phyloP scores from a whole-genome alignment of 2,888 invertebrate species.

The Teleogryllus oceanicus region DNA sequence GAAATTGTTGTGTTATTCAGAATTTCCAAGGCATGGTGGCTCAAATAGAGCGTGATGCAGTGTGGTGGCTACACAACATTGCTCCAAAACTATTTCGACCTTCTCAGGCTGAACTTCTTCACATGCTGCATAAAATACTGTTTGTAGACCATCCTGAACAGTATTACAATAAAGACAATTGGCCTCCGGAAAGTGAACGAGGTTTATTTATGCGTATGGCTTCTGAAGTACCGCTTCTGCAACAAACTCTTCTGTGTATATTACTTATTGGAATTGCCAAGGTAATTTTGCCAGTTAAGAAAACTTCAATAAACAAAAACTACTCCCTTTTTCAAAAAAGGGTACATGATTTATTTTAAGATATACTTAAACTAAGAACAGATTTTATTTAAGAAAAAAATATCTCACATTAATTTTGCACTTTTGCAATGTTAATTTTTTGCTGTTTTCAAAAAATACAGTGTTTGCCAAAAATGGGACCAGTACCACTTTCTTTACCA shows the following conservation, averaged over 20 bases:
- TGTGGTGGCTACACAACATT: conserved; percentile 83
- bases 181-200: conserved; percentile 90
- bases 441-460: too few species aligned
- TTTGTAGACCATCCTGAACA: conserved; percentile 73
- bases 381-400: too few species aligned
- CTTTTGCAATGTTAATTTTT: too few species aligned
- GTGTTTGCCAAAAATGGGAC: too few species aligned
- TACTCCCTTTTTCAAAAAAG: too few species aligned
- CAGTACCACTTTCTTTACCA: too few species aligned
- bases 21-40: conserved; percentile 51
- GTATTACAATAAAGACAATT: conserved; percentile 72
- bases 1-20: conserved; percentile 34
- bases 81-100: conserved; percentile 73
- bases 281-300: not conserved
- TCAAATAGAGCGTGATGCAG: conserved; percentile 76
- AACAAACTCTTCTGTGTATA: conserved; percentile 77
- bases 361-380: too few species aligned
- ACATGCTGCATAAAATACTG: conserved; percentile 74
- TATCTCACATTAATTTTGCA: too few species aligned
- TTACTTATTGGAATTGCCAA: conserved; percentile 66
- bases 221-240: conserved; percentile 82
- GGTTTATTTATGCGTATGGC: conserved; percentile 72
- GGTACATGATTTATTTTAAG: too few species aligned
- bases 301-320: too few species aligned
- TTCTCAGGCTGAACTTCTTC: conserved; percentile 67